A percentile compares a stretch with the other conserved stretches of the same genome.
Evolutionary conservation across 2,888 invertebrate genomes (phyloP).

Genomic region (Metalampra italica): DNA sequence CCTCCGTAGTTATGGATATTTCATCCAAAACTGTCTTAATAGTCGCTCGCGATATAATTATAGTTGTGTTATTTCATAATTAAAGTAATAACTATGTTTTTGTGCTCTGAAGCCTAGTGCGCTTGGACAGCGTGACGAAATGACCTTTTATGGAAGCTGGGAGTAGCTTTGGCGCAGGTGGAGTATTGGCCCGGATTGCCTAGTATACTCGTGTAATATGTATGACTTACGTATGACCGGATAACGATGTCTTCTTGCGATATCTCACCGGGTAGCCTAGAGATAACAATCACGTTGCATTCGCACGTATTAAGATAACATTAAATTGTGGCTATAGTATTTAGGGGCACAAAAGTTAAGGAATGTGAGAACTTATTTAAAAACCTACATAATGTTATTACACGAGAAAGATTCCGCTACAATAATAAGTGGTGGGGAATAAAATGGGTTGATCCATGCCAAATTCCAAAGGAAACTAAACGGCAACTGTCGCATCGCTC

Average conservation of each 20-base stretch:
- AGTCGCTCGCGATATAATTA: no score
- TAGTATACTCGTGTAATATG: background rate
- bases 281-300: no score
- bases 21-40: no score
- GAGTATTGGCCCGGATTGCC: background rate
- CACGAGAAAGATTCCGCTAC: background rate
- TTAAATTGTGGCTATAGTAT: no score
- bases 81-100: background rate
- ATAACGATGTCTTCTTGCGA: no score
- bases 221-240: no score
- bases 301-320: no score
- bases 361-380: background rate
- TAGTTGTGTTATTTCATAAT: background rate
- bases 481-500: background rate
- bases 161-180: background rate
- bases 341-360: no score
- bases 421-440: slow-evolving; percentile 9
- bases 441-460: slow-evolving; percentile 19
- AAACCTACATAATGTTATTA: no score
- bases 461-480: slow-evolving; percentile 23
- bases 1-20: no score
- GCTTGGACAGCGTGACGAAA: slow-evolving; percentile 11
- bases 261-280: no score
- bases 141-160: slow-evolving; percentile 7
- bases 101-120: background rate